Evolutionary conservation across 2,888 invertebrate species (phyloP).

Genomic region (Nymphalis polychloros): DNA sequence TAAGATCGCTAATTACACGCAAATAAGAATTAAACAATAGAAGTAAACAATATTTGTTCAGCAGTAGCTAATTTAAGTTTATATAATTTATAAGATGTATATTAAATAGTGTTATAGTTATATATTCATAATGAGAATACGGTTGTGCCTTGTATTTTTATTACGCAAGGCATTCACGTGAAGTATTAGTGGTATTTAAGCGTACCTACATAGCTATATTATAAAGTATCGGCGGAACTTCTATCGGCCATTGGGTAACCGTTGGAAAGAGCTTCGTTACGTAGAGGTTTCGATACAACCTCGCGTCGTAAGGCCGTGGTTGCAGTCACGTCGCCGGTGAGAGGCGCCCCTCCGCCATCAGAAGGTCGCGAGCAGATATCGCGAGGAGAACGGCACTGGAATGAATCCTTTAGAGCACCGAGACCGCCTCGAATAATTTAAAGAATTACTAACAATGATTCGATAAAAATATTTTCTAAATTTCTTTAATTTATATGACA

Average conservation of each 20-base stretch:
- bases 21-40: background rate
- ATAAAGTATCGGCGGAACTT: constrained; percentile 70
- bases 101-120: too few relatives aligned
- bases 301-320: constrained; percentile 80
- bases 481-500: too few relatives aligned
- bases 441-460: background rate
- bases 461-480: constrained; percentile 2
- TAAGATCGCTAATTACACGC: constrained; percentile 8
- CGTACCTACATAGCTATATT: constrained; percentile 53
- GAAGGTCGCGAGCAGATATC: constrained; percentile 75
- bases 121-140: background rate
- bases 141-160: constrained; percentile 55
- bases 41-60: background rate
- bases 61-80: too few relatives aligned
- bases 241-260: constrained; percentile 78
- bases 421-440: constrained; percentile 36
- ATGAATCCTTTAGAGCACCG: constrained; percentile 61
- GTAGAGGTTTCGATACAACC: constrained; percentile 80
- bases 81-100: too few relatives aligned
- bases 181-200: constrained; percentile 65
- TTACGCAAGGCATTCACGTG: constrained; percentile 76
- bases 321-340: constrained; percentile 80
- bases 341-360: constrained; percentile 77
- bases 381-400: constrained; percentile 76
- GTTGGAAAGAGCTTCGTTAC: constrained; percentile 79